Evolutionary conservation across 2,797 vertebrate species (phyloP).

Genomic region (Hyperoplus immaculatus): DNA sequence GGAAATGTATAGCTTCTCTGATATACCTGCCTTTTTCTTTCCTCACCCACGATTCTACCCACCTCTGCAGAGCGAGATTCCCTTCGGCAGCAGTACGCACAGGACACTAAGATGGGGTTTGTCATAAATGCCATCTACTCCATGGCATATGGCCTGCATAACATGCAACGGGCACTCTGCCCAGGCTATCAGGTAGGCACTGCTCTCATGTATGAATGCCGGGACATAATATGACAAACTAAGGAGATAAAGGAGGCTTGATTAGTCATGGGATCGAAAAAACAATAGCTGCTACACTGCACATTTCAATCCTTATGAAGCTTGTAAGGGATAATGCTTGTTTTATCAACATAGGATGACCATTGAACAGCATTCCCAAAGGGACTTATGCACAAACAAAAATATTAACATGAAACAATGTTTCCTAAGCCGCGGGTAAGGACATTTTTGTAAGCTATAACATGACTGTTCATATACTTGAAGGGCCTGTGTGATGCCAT

Average conservation of each 20-base stretch:
- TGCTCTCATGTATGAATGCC: conserved; percentile 37
- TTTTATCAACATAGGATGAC: neutral
- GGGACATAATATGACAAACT: conserved; percentile 3
- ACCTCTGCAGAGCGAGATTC: conserved; percentile 84
- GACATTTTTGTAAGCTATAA: neutral
- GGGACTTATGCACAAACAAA: neutral
- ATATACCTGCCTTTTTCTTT: conserved; percentile 40
- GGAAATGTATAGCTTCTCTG: conserved; percentile 46
- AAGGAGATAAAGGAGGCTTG: conserved; percentile 8
- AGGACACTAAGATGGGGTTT: conserved; percentile 99
- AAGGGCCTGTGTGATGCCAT: conserved; percentile 95
- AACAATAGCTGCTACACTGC: neutral
- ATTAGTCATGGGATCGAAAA: conserved; percentile 1
- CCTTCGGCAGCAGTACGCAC: conserved; percentile 93
- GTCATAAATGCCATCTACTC: conserved; percentile 99
- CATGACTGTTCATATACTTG: conserved; percentile 38
- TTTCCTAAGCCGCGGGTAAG: neutral
- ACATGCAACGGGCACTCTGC: conserved; percentile 93
- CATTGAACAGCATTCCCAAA: neutral
- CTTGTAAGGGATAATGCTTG: neutral
- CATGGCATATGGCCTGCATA: conserved; percentile 97
- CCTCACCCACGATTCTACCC: conserved; percentile 3
- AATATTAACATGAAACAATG: neutral
- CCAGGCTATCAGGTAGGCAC: conserved; percentile 87
- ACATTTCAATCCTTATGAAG: neutral